Conservation (phyloP, 2,797 vertebrate species). For the Chloroceryle amazona region DNA sequence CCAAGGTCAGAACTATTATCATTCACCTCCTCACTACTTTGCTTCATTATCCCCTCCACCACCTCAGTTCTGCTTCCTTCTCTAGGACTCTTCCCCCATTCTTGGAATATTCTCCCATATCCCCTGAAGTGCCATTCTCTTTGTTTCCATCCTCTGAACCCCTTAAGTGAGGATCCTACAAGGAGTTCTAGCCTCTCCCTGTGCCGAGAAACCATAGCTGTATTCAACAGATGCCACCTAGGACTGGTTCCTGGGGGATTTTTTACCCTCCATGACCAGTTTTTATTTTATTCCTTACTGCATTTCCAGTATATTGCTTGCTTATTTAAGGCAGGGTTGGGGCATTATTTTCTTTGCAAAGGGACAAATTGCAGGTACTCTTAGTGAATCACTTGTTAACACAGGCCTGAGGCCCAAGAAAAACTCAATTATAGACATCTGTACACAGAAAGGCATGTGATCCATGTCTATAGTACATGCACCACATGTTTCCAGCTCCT, state of each 20-base stretch:
- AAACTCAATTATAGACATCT: not conserved
- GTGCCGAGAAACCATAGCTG: not conserved
- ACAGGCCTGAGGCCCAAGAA: not conserved
- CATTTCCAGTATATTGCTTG: not conserved
- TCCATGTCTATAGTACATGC: not conserved
- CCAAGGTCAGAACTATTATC: not conserved
- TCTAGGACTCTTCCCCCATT: not conserved
- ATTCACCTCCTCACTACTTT: not conserved
- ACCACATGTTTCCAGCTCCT: not conserved
- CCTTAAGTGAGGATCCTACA: not conserved
- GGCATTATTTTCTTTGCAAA: not conserved
- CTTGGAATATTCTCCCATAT: not conserved
- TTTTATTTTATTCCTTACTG: constrained; percentile 6
- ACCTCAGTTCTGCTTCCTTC: not conserved
- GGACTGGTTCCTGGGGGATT: not conserved
- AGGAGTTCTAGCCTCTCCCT: not conserved
- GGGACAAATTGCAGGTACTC: not conserved
- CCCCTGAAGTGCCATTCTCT: not conserved
- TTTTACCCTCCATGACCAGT: not conserved
- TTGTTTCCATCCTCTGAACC: not conserved
- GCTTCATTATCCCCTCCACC: not conserved
- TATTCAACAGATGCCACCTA: not conserved
- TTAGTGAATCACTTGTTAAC: not conserved
- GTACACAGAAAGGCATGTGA: not conserved
- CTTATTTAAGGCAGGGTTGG: not conserved